Base-by-base conservation (phyloP, 2,113 vertebrate genomes). In the Gallinago jamesoni region DNA sequence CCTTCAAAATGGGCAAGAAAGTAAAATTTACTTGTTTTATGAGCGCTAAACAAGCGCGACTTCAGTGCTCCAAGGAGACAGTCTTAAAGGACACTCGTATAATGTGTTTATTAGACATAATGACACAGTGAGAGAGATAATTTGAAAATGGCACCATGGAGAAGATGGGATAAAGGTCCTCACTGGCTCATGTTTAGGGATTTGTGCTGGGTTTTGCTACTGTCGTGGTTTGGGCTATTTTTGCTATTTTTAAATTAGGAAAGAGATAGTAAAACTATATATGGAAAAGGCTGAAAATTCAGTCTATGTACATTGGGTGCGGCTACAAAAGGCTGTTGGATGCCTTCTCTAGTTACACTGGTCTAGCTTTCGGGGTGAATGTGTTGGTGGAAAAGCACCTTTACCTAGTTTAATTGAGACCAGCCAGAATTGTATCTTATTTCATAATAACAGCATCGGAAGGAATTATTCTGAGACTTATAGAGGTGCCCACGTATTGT, bases 1-100 rank as follows among this genome's bases (percentile, higher is more conserved):
- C 53, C 37, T 72, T 53, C 30, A 62, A 79, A 82, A 62, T 0
- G 19, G 41, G 8, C 13, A 48, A 53, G 50, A 18, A 66, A 48
- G 17, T 27, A 88, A 43, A 7, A 20, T 20, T 72, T 55, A 27
- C 18, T 35, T 17, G 5, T 56, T 85, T 67, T 30, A n/a, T 3
- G 21, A 47, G 41, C 21, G 11, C 37, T 35, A 7, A 62, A 24
- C 12, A 37, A 56, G 28, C 9, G 4, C 1, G 6, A 15, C 30
- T 67, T 45, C 70, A 45, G 43, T 19, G 10, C 43, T 76, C 19
- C 12, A 14, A 70, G 57, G 14, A 79, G 33, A 55, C 20, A 10
- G 53, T 22, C 33, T 33, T 24, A 2, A 62, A n/a, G n/a, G 22
- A 12, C 31, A 7, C 7, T 33, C 0, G 14, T 4, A 7, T 1